These are phyloP conservation scores for Steatocranus sp. DNA, from an alignment of 2,797 vertebrate genomes.

Conservation along the genomic window DNA sequence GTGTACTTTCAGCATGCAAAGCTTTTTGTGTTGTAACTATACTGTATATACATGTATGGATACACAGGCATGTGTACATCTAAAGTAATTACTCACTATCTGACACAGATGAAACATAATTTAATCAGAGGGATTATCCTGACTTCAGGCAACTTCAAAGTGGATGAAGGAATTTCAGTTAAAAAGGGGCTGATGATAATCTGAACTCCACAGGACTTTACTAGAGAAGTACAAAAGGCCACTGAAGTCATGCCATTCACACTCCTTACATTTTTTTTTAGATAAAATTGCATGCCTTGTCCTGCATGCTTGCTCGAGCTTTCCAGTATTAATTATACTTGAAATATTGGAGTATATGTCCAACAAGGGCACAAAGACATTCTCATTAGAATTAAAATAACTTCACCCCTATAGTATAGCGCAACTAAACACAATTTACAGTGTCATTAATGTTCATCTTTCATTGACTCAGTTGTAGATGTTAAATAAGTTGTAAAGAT, in stretches of 20 bases:
- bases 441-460: not conserved
- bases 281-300: not conserved
- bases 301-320: not conserved
- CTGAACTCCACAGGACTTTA: constrained; percentile 33
- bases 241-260: constrained; percentile 6
- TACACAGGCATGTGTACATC: not conserved
- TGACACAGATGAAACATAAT: constrained; percentile 5
- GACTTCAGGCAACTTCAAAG: constrained; percentile 14
- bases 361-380: not conserved
- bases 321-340: not conserved
- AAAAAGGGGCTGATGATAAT: constrained; percentile 41
- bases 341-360: not conserved
- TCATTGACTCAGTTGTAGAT: not conserved
- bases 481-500: not conserved
- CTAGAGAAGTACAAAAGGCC: constrained; percentile 14
- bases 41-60: not conserved
- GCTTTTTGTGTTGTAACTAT: not conserved
- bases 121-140: constrained; percentile 19
- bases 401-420: not conserved
- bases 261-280: constrained; percentile 7
- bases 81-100: not conserved
- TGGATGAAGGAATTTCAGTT: constrained; percentile 15
- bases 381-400: not conserved
- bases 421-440: not conserved
- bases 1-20: not conserved